These are phyloP conservation scores for Pogonocichla stellata DNA, from an alignment of 2,113 vertebrate genomes.

Conservation along the genomic window DNA sequence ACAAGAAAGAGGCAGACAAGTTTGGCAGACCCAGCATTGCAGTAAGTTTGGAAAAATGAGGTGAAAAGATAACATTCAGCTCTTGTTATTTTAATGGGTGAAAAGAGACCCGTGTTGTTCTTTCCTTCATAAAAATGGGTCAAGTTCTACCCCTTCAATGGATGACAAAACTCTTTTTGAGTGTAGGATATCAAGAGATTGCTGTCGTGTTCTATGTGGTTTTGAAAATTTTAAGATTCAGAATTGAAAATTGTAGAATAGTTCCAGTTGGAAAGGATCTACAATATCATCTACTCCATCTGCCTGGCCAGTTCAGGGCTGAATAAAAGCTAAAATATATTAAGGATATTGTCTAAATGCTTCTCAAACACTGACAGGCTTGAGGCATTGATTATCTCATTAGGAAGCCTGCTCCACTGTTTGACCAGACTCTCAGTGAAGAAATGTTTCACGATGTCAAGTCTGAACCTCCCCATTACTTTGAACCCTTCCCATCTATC, in stretches of 20 bases:
- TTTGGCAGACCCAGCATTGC: background rate
- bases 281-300: background rate
- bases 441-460: background rate
- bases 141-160: background rate
- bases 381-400: fast-evolving
- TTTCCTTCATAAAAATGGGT: background rate
- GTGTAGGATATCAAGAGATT: background rate
- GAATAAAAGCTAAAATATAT: background rate
- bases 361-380: background rate
- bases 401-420: background rate
- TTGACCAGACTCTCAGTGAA: background rate
- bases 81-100: background rate
- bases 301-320: background rate
- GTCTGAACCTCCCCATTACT: background rate
- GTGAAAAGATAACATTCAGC: background rate
- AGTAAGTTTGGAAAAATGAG: background rate
- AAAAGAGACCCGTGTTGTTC: background rate
- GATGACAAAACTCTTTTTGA: background rate
- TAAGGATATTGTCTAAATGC: background rate
- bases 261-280: background rate
- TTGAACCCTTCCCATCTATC: background rate
- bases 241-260: background rate
- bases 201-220: background rate
- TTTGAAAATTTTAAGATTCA: background rate
- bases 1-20: background rate